phyloP scores from a whole-genome alignment of 1,140 invertebrate species.

The Phortica variegata region DNA sequence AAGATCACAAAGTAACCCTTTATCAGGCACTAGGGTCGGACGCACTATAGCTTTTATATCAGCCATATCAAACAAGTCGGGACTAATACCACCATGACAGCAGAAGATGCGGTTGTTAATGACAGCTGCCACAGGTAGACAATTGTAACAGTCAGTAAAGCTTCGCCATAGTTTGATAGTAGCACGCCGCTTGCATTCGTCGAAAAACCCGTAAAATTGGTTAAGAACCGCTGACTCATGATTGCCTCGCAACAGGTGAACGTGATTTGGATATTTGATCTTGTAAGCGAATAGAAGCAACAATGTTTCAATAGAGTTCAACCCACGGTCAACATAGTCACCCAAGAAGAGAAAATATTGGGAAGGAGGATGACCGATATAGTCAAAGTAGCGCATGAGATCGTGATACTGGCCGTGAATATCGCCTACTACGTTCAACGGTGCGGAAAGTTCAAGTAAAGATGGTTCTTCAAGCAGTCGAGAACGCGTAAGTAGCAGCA shows the following conservation, averaged over 20 bases:
- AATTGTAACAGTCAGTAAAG: conserved; percentile 69
- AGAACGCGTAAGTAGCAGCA: conserved; percentile 84
- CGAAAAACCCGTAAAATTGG: conserved; percentile 90
- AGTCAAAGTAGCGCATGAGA: conserved; percentile 93
- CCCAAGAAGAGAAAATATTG: conserved; percentile 97
- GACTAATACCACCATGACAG: conserved; percentile 90
- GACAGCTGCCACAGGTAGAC: conserved; percentile 86
- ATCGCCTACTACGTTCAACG: conserved; percentile 97
- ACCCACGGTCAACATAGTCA: conserved; percentile 82
- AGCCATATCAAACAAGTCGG: conserved; percentile 84
- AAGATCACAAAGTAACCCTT: conserved; percentile 90
- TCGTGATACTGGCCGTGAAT: conserved; percentile 99
- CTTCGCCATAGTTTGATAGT: conserved; percentile 97
- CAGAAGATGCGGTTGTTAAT: conserved; percentile 97
- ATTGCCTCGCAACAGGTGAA: conserved; percentile 75
- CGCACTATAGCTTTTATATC: conserved; percentile 83
- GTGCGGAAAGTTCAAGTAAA: conserved; percentile 92
- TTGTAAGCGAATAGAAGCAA: conserved; percentile 92
- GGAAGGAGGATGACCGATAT: conserved; percentile 97
- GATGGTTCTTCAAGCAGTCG: conserved; percentile 97
- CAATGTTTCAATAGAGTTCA: conserved; percentile 84
- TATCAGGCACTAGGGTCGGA: conserved; percentile 87
- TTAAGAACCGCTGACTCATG: conserved; percentile 65
- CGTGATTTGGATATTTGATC: conserved; percentile 84
- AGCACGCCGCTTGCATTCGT: conserved; percentile 93